These are phyloP conservation scores for Drosophila gunungcola DNA, from an alignment of 1,140 invertebrate genomes.

Conservation along the genomic window DNA sequence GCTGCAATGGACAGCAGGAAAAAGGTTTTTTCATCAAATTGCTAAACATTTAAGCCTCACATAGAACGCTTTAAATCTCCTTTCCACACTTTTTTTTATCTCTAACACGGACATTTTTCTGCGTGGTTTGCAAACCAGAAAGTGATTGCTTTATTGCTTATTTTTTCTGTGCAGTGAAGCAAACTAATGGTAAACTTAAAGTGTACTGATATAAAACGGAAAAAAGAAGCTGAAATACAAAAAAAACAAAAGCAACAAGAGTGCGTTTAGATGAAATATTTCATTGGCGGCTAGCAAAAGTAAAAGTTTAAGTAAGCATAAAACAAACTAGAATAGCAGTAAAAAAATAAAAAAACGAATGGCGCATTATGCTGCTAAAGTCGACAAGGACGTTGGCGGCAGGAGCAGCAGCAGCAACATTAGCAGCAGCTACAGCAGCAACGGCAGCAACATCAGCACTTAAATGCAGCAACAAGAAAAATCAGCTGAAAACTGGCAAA, in stretches of 20 bases:
- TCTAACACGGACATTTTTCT: slow-evolving; percentile 4
- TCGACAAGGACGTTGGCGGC: slow-evolving; percentile 21
- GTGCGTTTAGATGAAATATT: slow-evolving; percentile 26
- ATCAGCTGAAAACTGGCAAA: slow-evolving; percentile 55
- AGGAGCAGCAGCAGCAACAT: slow-evolving; percentile 11
- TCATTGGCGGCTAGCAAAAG: slow-evolving; percentile 38
- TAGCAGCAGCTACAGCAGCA: slow-evolving; percentile 6
- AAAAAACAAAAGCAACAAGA: slow-evolving; percentile 12
- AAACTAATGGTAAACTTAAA: slow-evolving; percentile 20
- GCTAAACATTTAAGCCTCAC: slow-evolving; percentile 9
- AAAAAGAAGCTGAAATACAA: slow-evolving; percentile 5
- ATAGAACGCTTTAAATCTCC: slow-evolving; percentile 19
- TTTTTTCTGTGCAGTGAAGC: slow-evolving; percentile 34
- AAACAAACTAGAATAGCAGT: slow-evolving; percentile 34
- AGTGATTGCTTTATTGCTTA: slow-evolving; percentile 44
- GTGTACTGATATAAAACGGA: slow-evolving; percentile 9
- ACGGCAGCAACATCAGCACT: slow-evolving; percentile 39
- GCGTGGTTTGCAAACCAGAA: slow-evolving; percentile 16
- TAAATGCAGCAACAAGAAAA: slow-evolving; percentile 58
- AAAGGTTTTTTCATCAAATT: slow-evolving; percentile 12
- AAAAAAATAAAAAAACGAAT: slow-evolving; percentile 13
- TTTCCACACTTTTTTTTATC: background rate
- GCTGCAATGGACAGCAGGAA: background rate
- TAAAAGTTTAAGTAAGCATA: slow-evolving; percentile 43
- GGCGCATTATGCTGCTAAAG: slow-evolving; percentile 50